These are phyloP conservation scores for Lampris megalopsis DNA, from an alignment of 2,113 vertebrate species.

Conservation along the genomic window DNA sequence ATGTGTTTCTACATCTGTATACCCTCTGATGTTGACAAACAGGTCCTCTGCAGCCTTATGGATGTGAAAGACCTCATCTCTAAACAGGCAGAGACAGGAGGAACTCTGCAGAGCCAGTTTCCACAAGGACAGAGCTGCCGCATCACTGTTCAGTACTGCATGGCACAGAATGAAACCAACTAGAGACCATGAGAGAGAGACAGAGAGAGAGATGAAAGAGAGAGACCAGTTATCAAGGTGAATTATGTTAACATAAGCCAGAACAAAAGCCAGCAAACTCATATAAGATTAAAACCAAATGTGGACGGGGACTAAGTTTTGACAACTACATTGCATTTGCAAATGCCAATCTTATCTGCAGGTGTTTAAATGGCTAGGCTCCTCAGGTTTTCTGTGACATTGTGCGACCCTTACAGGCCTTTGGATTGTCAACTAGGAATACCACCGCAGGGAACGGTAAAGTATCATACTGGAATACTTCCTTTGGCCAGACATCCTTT, in stretches of 20 bases:
- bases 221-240: background rate
- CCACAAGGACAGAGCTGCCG: constrained; percentile 94
- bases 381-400: no score
- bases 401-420: no score
- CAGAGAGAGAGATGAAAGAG: constrained; percentile 10
- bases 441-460: no score
- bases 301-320: no score
- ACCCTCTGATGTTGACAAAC: constrained; percentile 98
- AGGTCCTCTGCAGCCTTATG: constrained; percentile 98
- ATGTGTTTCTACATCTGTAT: background rate
- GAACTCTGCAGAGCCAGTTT: constrained; percentile 98
- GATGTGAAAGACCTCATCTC: constrained; percentile 98
- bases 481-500: no score
- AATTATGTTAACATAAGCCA: background rate
- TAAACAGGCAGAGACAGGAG: constrained; percentile 96
- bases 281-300: no score
- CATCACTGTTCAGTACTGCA: constrained; percentile 91
- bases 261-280: background rate
- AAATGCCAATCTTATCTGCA: no score
- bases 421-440: no score
- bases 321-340: no score
- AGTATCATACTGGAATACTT: no score
- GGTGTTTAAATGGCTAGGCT: no score
- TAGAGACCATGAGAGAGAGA: constrained; percentile 57
- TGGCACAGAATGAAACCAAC: constrained; percentile 99